phyloP scores from a whole-genome alignment of 2,888 invertebrate species.

The Chymomyza procnemis region DNA sequence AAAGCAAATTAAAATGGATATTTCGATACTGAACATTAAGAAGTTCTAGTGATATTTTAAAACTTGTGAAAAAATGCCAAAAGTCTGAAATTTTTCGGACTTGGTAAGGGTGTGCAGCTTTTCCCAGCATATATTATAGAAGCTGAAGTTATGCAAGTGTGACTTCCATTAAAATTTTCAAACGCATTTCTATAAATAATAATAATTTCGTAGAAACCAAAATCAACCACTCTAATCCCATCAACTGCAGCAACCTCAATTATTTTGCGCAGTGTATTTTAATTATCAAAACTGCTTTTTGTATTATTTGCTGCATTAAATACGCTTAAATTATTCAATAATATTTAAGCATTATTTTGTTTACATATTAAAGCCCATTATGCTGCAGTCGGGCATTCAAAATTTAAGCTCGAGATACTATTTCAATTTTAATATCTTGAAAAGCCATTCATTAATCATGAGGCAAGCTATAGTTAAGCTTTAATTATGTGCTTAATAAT shows the following conservation, averaged over 20 bases:
- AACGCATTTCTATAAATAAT: too few relatives aligned
- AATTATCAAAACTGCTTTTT: not conserved
- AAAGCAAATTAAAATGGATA: too few relatives aligned
- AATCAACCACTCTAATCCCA: not conserved
- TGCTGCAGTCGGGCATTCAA: not conserved
- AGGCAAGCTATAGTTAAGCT: constrained; percentile 41
- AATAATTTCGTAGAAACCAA: not conserved
- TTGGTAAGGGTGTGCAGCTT: too few relatives aligned
- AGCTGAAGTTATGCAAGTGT: too few relatives aligned
- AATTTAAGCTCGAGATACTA: not conserved
- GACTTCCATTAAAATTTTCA: too few relatives aligned
- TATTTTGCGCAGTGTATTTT: not conserved
- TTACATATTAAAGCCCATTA: not conserved
- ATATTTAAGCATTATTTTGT: not conserved
- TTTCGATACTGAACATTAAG: too few relatives aligned
- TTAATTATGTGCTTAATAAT: constrained; percentile 43
- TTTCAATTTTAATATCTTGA: not conserved
- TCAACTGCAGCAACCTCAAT: not conserved
- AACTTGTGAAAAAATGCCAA: too few relatives aligned
- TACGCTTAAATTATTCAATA: not conserved
- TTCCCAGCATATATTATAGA: too few relatives aligned
- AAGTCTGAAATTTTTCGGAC: too few relatives aligned
- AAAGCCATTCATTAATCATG: constrained; percentile 56
- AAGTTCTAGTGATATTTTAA: too few relatives aligned
- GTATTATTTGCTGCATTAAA: not conserved